phyloP scores from a whole-genome alignment of 2,888 invertebrate species.

The Megalurothrips usitatus region DNA sequence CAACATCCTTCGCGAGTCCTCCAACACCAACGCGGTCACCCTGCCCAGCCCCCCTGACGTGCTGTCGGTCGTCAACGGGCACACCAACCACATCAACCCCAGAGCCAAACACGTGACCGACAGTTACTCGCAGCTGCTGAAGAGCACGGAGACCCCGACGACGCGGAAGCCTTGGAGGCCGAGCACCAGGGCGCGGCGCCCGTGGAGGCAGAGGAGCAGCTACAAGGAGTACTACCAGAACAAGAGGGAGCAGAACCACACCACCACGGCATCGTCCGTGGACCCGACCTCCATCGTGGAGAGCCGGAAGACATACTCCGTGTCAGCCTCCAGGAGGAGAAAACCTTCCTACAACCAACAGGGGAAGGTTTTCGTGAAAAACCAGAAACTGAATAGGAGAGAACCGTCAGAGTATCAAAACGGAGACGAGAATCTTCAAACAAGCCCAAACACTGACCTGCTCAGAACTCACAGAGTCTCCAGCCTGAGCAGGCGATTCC shows the following conservation, averaged over 20 bases:
- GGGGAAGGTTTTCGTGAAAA: conserved; percentile 32
- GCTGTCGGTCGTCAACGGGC: background rate
- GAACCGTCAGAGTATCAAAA: background rate
- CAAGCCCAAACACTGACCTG: background rate
- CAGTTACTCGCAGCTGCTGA: background rate
- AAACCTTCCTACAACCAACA: conserved; percentile 32
- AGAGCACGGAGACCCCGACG: conserved; percentile 32
- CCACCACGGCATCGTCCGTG: conserved; percentile 21
- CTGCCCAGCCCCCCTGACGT: background rate
- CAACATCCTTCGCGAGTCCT: background rate
- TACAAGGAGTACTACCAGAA: conserved; percentile 35
- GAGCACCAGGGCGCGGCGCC: background rate
- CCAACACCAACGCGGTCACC: background rate
- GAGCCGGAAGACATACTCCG: background rate
- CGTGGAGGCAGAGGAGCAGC: conserved; percentile 32
- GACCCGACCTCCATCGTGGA: background rate
- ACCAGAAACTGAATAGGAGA: background rate
- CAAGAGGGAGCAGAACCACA: conserved; percentile 32
- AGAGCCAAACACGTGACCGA: background rate
- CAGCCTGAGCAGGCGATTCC: background rate
- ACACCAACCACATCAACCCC: background rate
- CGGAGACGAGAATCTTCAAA: background rate
- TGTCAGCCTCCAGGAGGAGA: conserved; percentile 23
- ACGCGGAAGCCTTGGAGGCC: conserved; percentile 29
- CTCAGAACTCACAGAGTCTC: background rate